Evolutionary conservation across 2,113 vertebrate genomes (phyloP), one percentile per base, ranked within the genome.

Genomic region (Ciconia boyciana): DNA sequence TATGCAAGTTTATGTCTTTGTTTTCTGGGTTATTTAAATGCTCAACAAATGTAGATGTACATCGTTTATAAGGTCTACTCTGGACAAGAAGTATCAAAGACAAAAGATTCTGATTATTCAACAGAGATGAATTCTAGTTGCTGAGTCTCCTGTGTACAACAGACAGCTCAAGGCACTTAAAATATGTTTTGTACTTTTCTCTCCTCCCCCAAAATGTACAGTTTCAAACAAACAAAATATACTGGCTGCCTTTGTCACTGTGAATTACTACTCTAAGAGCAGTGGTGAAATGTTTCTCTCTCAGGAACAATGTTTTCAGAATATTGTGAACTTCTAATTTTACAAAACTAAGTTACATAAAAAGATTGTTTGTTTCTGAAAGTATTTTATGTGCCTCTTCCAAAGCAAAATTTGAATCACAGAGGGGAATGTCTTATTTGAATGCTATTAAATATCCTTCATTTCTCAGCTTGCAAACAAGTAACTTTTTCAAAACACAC

Each of bases 261-360:
- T 96, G 95, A 96, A 94, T 96, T 95, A 82, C 83, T 89, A 92
- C 70, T 92, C 83, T 89, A 95, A 94, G 49, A 92, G 77, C 91
- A 94, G 91, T 83, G 66, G 89, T 94, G 65, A 87, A 97, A 96
- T 95, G 83, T 94, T 96, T 94, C 81, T 94, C 60, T 93, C 96
- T 95, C 95, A 96, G 93, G 96, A 96, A 87, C 61, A 93, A 61
- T 87, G 84, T 95, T 94, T 97, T 89, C 91, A 80, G 81, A 94
- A 61, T 94, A 77, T 93, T 93, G 91, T 97, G 78, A 94, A 93
- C 61, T 92, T 95, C 51, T 94, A 83, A 95, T 95, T 95, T 94
- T 89, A 91, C 61, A 72, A 71, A 95, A 76, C 57, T 87, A 81
- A 92, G 83, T 91, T 95, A 54, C 77, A 58, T 89, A 72, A 87